Conservation (phyloP, 2,797 vertebrate species). For the Etheostoma perlongum region DNA sequence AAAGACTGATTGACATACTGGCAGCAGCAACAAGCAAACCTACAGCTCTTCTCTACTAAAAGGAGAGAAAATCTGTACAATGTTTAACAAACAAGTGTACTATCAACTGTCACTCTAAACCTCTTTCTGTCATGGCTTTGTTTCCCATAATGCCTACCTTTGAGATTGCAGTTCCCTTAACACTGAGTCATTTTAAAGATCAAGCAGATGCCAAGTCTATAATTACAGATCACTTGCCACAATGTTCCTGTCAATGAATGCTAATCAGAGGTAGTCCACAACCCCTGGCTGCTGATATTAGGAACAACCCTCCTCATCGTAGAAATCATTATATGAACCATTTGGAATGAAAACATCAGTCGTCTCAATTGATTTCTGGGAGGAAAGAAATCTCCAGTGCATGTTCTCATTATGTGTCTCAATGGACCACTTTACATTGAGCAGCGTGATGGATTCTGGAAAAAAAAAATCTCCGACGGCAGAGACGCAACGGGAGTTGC, state of each 20-base stretch:
- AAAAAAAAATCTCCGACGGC: background rate
- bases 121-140: background rate
- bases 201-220: conserved; percentile 48
- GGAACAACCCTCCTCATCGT: conserved; percentile 37
- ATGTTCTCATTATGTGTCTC: conserved; percentile 50
- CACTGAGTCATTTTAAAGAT: conserved; percentile 60
- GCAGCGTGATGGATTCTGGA: conserved; percentile 41
- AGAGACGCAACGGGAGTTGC: too few species aligned
- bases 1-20: conserved; percentile 49
- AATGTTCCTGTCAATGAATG: conserved; percentile 63
- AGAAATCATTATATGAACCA: conserved; percentile 56
- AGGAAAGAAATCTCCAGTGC: conserved; percentile 33
- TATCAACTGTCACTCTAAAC: background rate
- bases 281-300: conserved; percentile 50
- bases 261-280: conserved; percentile 58
- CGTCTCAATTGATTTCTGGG: conserved; percentile 58
- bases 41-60: conserved; percentile 28
- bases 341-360: conserved; percentile 54
- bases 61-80: conserved; percentile 35
- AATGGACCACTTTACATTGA: conserved; percentile 32
- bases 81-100: conserved; percentile 40
- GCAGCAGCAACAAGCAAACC: conserved; percentile 46
- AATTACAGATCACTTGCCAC: conserved; percentile 63
- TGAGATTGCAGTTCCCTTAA: conserved; percentile 36
- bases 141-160: conserved; percentile 34